These are phyloP conservation scores for Kryptopterus vitreolus DNA, from an alignment of 2,797 vertebrate species.

Conservation along the genomic window DNA sequence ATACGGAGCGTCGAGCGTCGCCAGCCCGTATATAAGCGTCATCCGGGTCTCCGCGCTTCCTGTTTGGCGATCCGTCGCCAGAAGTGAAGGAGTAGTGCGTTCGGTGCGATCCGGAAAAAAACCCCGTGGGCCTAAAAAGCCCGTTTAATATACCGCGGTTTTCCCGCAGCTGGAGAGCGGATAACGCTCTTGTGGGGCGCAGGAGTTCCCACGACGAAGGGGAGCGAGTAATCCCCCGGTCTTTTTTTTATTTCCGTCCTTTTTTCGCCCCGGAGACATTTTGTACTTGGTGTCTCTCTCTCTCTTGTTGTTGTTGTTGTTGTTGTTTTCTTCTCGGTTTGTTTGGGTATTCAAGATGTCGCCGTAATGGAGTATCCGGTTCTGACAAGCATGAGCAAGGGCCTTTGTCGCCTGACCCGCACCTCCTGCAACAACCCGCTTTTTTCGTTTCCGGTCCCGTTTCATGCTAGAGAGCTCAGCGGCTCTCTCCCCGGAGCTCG, in stretches of 20 bases:
- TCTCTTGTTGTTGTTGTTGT: slow-evolving; percentile 46
- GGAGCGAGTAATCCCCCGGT: slow-evolving; percentile 71
- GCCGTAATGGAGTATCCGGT: slow-evolving; percentile 92
- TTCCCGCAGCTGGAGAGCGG: slow-evolving; percentile 66
- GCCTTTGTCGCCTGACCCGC: slow-evolving; percentile 83
- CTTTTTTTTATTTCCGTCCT: slow-evolving; percentile 66
- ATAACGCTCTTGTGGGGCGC: slow-evolving; percentile 63
- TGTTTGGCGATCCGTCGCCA: slow-evolving; percentile 95
- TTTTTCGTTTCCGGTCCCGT: slow-evolving; percentile 63
- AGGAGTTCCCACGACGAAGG: slow-evolving; percentile 57
- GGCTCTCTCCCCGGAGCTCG: slow-evolving; percentile 79
- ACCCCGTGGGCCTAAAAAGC: slow-evolving; percentile 58
- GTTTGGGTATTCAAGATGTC: slow-evolving; percentile 87
- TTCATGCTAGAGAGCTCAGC: slow-evolving; percentile 74
- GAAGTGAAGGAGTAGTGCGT: slow-evolving; percentile 65
- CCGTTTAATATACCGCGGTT: slow-evolving; percentile 57
- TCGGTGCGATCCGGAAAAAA: slow-evolving; percentile 28
- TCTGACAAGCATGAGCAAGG: slow-evolving; percentile 91
- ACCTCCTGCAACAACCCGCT: slow-evolving; percentile 70
- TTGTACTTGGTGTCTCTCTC: slow-evolving; percentile 73
- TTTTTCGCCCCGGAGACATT: slow-evolving; percentile 67
- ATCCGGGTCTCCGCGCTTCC: slow-evolving; percentile 81
- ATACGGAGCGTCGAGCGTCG: not conserved
- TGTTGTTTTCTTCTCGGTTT: slow-evolving; percentile 62
- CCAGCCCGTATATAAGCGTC: slow-evolving; percentile 56